phyloP scores from a whole-genome alignment of 2,888 invertebrate genomes.

The Drosophila testacea region DNA sequence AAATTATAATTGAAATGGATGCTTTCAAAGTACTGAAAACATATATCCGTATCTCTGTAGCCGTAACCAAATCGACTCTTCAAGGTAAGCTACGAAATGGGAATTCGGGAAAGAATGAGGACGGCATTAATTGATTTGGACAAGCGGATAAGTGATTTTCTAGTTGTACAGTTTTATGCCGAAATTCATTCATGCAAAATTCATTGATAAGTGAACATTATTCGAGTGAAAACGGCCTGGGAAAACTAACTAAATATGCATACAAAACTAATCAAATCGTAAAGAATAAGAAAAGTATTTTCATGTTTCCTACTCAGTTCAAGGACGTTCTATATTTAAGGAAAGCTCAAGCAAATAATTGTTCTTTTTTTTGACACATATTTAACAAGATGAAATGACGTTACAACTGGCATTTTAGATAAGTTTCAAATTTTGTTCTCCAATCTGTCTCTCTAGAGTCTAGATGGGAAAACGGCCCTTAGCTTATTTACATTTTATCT shows the following conservation, averaged over 20 bases:
- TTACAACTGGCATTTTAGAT: too few species aligned
- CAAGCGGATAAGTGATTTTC: constrained; percentile 45
- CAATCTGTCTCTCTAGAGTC: too few species aligned
- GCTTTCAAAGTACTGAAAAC: constrained; percentile 34
- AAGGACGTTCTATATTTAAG: constrained; percentile 27
- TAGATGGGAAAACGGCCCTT: too few species aligned
- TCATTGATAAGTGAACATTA: constrained; percentile 42
- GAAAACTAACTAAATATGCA: constrained; percentile 12
- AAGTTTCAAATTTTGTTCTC: too few species aligned
- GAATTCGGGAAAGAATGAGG: not conserved
- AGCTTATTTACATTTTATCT: too few species aligned
- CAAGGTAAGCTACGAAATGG: constrained; percentile 32
- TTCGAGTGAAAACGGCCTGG: constrained; percentile 1
- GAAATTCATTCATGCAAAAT: constrained; percentile 45
- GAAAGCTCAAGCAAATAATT: not conserved
- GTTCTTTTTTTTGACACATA: not conserved
- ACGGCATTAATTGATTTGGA: constrained; percentile 56
- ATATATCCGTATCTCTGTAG: constrained; percentile 1
- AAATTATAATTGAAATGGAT: constrained; percentile 75
- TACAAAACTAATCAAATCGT: constrained; percentile 14
- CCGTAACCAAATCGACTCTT: constrained; percentile 8
- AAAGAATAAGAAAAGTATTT: constrained; percentile 46
- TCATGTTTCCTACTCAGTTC: constrained; percentile 35
- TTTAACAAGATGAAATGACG: not conserved
- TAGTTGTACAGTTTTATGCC: constrained; percentile 1